Evolutionary conservation across 64 coral and sea anemone species (phyloP), one percentile per base, ranked within the genome.

Genomic region (Cladopsammia gracilis): DNA sequence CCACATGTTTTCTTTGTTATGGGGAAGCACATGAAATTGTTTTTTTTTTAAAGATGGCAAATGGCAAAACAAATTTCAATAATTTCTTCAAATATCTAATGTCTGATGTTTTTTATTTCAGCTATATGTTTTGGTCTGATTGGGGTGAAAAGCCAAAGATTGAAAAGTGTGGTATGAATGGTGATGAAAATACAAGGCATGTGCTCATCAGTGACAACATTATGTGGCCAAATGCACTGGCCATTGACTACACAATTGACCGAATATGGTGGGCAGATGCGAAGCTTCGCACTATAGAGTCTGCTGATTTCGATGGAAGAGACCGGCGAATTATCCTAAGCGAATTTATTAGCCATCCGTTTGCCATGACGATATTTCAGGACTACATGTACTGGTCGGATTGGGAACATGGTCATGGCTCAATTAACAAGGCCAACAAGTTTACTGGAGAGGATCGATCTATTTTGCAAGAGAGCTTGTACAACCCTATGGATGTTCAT

Each of bases 91-190:
- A 34, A 34, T 34, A 34, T 34, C 34, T 34, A 34, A 34, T 34
- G 2, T 34, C 34, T 90, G 24, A 4, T 14, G 5, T 50, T 71
- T 87, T 87, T 2, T 71, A 71, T 76, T 77, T 15, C 43, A 96
- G 95, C 11, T 96, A 73, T n/a, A 94, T 97, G 92, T 91, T 94
- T 70, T 97, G 95, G 95, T 94, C 95, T 16, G 95, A 97, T 48
- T 97, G 95, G 95, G 95, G 95, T 7, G 92, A 94, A 25, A 64
- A 43, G 1, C 88, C 95, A 10, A 97, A 88, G 51, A 97, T 97
- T 24, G 95, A 97, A 18, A 74, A 85, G 26, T 88, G 87, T 61
- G 92, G 89, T 10, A 94, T 97, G 95, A 84, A 97, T 61, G 89
- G 92, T 43, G 70, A 70, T 20, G 54, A 52, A 11, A 82, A 76